A percentile compares a stretch with the other conserved stretches of the same genome.
These are phyloP conservation scores for Pollenia labialis DNA, from an alignment of 2,888 invertebrate species.

Conservation along the genomic window DNA sequence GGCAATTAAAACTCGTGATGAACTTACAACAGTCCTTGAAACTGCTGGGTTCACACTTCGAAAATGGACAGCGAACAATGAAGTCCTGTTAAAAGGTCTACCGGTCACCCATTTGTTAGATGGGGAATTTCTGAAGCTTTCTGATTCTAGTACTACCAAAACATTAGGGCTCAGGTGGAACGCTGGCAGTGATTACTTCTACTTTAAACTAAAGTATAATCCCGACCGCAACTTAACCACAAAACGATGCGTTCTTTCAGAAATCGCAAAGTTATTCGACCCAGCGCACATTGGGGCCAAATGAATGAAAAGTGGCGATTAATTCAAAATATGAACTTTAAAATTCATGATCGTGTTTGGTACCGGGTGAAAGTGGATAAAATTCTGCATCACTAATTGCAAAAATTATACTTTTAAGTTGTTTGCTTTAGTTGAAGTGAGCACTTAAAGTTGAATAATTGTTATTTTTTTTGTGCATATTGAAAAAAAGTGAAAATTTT, in stretches of 20 bases:
- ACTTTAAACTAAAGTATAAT: neutral
- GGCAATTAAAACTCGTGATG: neutral
- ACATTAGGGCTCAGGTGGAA: conserved; percentile 17
- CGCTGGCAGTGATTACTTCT: neutral
- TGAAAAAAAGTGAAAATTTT: no score
- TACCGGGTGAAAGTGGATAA: no score
- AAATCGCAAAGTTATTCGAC: neutral
- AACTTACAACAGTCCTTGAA: neutral
- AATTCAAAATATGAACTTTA: no score
- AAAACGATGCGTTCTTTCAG: neutral
- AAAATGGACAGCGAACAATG: neutral
- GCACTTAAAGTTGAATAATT: no score
- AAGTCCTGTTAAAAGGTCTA: neutral
- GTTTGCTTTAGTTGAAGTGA: no score
- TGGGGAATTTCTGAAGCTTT: neutral
- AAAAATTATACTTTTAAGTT: no score
- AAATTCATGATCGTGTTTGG: no score
- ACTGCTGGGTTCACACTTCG: neutral
- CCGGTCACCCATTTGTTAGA: neutral
- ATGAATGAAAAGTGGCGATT: no score
- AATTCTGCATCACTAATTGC: no score
- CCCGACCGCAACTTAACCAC: neutral
- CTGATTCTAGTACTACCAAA: neutral
- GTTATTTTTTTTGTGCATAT: no score
- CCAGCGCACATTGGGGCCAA: no score